These are phyloP conservation scores for Delphinapterus leucas DNA, from an alignment of 2,113 vertebrate species.

Conservation along the genomic window DNA sequence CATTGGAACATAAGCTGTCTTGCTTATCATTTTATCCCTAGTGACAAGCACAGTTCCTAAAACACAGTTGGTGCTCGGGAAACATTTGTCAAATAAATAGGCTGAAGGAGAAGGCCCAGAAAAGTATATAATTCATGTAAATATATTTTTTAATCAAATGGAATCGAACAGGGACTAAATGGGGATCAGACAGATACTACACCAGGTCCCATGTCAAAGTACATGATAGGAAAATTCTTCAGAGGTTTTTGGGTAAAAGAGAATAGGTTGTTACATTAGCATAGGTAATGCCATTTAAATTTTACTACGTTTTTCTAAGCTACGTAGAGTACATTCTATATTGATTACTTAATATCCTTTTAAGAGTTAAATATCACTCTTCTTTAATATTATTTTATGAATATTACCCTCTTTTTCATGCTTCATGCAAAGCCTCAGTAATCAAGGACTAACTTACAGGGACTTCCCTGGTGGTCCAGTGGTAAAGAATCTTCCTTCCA, in stretches of 20 bases:
- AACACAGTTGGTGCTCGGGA: not conserved
- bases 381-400: constrained; percentile 13
- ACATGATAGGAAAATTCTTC: not conserved
- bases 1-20: not conserved
- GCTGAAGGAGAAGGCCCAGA: not conserved
- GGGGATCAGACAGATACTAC: not conserved
- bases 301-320: not conserved
- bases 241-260: not conserved
- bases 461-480: too few relatives aligned
- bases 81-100: not conserved
- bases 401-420: not conserved
- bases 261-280: not conserved
- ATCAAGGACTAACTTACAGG: not conserved
- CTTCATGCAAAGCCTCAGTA: not conserved
- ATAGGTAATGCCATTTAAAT: not conserved
- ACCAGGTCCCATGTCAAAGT: not conserved
- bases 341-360: not conserved
- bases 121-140: not conserved
- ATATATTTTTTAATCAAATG: not conserved
- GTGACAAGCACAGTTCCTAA: not conserved
- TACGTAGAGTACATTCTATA: not conserved
- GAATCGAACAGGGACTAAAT: not conserved
- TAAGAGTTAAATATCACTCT: constrained; percentile 2
- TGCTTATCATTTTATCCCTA: not conserved
- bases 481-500: too few relatives aligned